phyloP scores from a whole-genome alignment of 2,888 invertebrate species.

The Polymixis lichenea region DNA sequence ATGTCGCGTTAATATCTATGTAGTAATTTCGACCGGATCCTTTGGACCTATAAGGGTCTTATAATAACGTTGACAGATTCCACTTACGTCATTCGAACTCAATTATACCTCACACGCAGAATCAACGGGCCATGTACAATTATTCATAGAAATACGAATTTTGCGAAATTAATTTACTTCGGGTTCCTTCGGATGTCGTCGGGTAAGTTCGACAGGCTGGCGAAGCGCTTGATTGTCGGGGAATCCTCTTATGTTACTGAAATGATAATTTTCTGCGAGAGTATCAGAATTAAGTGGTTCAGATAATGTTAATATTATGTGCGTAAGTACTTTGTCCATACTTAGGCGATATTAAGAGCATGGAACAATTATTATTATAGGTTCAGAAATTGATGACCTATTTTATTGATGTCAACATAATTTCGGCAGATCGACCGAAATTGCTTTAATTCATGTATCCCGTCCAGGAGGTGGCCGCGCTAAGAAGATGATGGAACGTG shows the following conservation, averaged over 20 bases:
- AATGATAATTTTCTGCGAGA: conserved; percentile 49
- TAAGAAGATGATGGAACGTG: not conserved
- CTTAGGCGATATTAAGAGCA: conserved; percentile 10
- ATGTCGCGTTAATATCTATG: not conserved
- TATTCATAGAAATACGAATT: conserved; percentile 72
- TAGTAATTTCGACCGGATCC: conserved; percentile 21
- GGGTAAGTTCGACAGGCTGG: conserved; percentile 58
- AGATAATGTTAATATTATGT: conserved; percentile 55
- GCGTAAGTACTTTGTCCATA: conserved; percentile 37
- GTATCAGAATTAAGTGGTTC: conserved; percentile 46
- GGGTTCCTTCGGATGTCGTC: conserved; percentile 57
- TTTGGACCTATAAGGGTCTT: conserved; percentile 20
- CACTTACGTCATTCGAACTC: conserved; percentile 62
- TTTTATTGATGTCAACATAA: not conserved
- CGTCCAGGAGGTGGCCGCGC: no score
- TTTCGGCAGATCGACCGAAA: not conserved
- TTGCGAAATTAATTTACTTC: conserved; percentile 73
- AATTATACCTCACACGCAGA: conserved; percentile 65
- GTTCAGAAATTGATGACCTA: not conserved
- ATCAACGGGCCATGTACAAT: conserved; percentile 63
- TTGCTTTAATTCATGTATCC: not conserved
- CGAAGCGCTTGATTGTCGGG: conserved; percentile 59
- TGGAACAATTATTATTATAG: conserved; percentile 34
- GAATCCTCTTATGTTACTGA: conserved; percentile 64
- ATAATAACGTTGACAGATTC: conserved; percentile 62